These are phyloP conservation scores for Pteropus alecto DNA, from an alignment of 2,113 vertebrate genomes.

Conservation along the genomic window DNA sequence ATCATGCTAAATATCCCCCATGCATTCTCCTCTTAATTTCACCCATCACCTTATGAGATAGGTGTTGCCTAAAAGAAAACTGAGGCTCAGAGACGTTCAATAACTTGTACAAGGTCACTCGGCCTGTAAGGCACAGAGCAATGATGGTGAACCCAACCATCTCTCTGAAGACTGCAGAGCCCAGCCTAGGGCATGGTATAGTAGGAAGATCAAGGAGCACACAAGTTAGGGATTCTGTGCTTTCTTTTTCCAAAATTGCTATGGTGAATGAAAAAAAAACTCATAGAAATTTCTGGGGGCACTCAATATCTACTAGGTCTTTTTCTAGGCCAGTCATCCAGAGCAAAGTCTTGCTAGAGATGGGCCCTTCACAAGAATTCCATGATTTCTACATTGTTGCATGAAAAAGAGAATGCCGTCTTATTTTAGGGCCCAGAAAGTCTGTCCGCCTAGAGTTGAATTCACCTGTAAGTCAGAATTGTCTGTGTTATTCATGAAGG, in stretches of 20 bases:
- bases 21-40: not conserved
- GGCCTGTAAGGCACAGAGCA: not conserved
- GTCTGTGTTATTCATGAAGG: not conserved
- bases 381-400: not conserved
- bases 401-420: not conserved
- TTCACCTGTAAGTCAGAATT: not conserved
- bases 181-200: not conserved
- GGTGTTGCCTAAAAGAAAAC: not conserved
- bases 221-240: not conserved
- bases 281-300: not conserved
- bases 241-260: not conserved
- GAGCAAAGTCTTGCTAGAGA: not conserved
- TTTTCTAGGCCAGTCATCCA: not conserved
- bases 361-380: not conserved
- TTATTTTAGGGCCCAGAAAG: not conserved
- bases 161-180: not conserved
- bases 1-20: not conserved
- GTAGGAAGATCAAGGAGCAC: not conserved
- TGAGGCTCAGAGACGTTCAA: not conserved
- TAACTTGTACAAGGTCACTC: not conserved
- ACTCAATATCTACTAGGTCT: not conserved
- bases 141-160: not conserved
- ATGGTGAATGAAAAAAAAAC: not conserved
- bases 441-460: not conserved
- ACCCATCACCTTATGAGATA: not conserved